A percentile compares a stretch with the other conserved stretches of the same genome.
Conservation (phyloP, 2,888 invertebrate genomes). For the Drosophila demipolita region DNA sequence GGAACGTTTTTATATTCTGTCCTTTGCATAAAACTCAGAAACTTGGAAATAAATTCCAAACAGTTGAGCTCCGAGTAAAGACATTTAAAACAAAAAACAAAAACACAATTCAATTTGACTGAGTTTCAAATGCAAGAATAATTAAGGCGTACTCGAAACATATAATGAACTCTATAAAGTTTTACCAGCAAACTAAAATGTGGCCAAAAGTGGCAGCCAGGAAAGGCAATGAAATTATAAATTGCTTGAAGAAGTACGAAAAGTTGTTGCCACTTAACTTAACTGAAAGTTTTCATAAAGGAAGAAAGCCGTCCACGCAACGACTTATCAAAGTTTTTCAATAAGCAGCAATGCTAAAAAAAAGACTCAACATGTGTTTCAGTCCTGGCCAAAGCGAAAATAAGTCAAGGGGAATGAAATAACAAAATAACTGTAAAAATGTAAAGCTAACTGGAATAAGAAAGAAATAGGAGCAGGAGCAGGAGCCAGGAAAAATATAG, state of each 20-base stretch:
- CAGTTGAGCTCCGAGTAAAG: slow-evolving; percentile 16
- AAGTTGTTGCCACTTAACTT: slow-evolving; percentile 32
- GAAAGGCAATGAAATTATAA: slow-evolving; percentile 51
- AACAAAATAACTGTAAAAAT: slow-evolving; percentile 42
- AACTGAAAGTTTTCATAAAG: slow-evolving; percentile 43
- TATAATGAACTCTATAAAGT: slow-evolving; percentile 56
- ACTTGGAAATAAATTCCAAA: slow-evolving; percentile 15
- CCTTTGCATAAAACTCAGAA: slow-evolving; percentile 27
- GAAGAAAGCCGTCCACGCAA: slow-evolving; percentile 19
- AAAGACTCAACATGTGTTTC: slow-evolving; percentile 54
- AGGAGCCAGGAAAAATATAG: slow-evolving; percentile 43
- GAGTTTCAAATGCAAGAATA: slow-evolving; percentile 41
- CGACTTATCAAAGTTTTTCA: slow-evolving; percentile 52
- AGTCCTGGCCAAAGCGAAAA: background rate
- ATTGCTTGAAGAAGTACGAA: slow-evolving; percentile 25
- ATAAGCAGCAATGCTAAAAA: slow-evolving; percentile 53
- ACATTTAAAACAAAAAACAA: slow-evolving; percentile 26
- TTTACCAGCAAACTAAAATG: slow-evolving; percentile 45
- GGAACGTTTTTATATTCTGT: background rate
- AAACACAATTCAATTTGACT: slow-evolving; percentile 41
- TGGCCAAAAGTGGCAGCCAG: slow-evolving; percentile 6
- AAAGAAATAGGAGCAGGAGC: background rate
- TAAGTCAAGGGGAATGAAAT: background rate
- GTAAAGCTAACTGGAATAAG: slow-evolving; percentile 19
- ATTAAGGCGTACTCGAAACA: slow-evolving; percentile 40